Conservation (phyloP, 2,113 vertebrate genomes). For the Carettochelys insculpta region DNA sequence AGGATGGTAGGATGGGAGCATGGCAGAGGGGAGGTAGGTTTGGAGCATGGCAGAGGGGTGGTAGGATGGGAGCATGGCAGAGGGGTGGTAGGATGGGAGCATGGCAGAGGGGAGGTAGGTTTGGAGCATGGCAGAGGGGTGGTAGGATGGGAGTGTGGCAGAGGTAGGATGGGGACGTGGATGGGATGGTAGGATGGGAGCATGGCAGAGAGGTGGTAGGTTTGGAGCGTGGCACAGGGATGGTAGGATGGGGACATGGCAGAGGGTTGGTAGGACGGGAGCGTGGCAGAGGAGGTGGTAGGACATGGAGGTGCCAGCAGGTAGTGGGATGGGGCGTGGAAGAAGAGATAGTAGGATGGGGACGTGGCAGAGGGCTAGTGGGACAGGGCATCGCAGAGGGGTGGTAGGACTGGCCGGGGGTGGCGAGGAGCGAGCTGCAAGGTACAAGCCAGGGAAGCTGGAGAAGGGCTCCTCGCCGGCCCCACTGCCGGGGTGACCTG, state of each 20-base stretch:
- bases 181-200: too few species aligned
- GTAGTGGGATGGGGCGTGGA: too few species aligned
- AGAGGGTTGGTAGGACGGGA: too few species aligned
- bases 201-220: neutral
- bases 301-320: too few species aligned
- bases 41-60: fast-evolving
- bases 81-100: neutral
- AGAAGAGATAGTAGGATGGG: too few species aligned
- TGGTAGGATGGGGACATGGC: neutral
- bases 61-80: too few species aligned
- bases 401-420: too few species aligned
- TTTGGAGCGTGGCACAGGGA: neutral
- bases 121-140: neutral
- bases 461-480: neutral
- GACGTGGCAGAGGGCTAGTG: too few species aligned
- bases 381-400: too few species aligned
- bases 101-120: neutral
- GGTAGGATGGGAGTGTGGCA: too few species aligned
- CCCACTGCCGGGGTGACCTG: fast-evolving
- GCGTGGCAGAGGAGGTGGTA: neutral
- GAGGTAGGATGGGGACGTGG: too few species aligned
- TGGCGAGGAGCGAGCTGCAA: fast-evolving
- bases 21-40: neutral
- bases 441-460: neutral
- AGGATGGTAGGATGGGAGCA: neutral